These are phyloP conservation scores for Hypsibius dujardini DNA, from an alignment of 1,140 invertebrate species.

Conservation along the genomic window DNA sequence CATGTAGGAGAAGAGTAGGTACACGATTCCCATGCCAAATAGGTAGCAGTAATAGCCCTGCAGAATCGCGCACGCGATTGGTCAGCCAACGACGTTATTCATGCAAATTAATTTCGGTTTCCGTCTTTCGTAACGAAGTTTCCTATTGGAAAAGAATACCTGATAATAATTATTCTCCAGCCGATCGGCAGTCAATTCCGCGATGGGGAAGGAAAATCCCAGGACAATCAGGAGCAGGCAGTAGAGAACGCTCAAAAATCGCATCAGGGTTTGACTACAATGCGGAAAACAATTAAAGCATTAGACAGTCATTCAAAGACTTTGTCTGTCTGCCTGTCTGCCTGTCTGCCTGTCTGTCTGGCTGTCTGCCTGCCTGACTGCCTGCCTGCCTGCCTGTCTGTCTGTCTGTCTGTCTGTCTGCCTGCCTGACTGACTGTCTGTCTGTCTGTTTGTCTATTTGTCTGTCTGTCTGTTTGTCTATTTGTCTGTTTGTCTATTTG, in stretches of 20 bases:
- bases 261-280: neutral
- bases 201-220: neutral
- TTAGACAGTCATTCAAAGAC: too few relatives aligned
- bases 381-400: too few relatives aligned
- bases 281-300: too few relatives aligned
- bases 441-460: too few relatives aligned
- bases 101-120: neutral
- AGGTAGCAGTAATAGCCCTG: neutral
- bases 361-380: too few relatives aligned
- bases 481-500: too few relatives aligned
- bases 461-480: too few relatives aligned
- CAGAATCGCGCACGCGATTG: neutral
- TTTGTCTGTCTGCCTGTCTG: too few relatives aligned
- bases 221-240: neutral
- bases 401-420: too few relatives aligned
- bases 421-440: too few relatives aligned
- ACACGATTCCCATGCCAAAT: neutral
- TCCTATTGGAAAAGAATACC: neutral
- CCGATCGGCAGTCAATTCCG: neutral
- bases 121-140: neutral
- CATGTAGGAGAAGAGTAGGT: neutral
- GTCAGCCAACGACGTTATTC: neutral
- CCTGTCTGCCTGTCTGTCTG: too few relatives aligned
- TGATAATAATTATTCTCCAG: constrained; percentile 10
- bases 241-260: neutral